Percentiles rank a stretch among this genome's conserved stretches.
phyloP scores from a whole-genome alignment of 2,797 vertebrate genomes.

The Sebastes dallii region DNA sequence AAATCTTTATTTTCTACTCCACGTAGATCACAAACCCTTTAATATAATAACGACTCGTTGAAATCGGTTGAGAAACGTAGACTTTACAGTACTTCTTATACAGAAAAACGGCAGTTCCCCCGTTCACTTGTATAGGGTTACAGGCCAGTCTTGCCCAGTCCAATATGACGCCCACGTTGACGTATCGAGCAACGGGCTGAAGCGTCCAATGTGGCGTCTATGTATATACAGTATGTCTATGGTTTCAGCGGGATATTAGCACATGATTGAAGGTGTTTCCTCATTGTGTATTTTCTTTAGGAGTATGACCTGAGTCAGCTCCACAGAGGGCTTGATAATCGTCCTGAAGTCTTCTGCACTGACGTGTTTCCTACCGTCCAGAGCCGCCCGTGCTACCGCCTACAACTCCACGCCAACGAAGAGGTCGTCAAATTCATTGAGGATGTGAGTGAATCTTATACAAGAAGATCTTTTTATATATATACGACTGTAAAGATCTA shows the following conservation, averaged over 20 bases:
- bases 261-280: conserved; percentile 26
- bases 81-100: fast-evolving
- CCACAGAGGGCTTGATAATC: conserved; percentile 40
- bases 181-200: no score
- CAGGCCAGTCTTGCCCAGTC: no score
- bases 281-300: conserved; percentile 43
- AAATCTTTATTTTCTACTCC: no score
- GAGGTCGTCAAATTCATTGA: conserved; percentile 85
- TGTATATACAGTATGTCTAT: no score
- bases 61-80: no score
- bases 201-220: no score
- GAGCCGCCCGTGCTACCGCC: conserved; percentile 72
- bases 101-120: no score
- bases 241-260: background rate
- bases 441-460: conserved; percentile 73
- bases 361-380: conserved; percentile 68
- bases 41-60: no score
- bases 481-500: background rate
- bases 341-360: conserved; percentile 33
- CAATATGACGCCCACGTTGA: no score
- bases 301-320: conserved; percentile 63
- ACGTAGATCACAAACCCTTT: no score
- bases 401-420: conserved; percentile 78
- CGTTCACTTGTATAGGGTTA: no score
- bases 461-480: background rate